A percentile compares a stretch with the other conserved stretches of the same genome.
phyloP scores from a whole-genome alignment of 1,140 invertebrate species.

The Pseudachorutes palmiensis region DNA sequence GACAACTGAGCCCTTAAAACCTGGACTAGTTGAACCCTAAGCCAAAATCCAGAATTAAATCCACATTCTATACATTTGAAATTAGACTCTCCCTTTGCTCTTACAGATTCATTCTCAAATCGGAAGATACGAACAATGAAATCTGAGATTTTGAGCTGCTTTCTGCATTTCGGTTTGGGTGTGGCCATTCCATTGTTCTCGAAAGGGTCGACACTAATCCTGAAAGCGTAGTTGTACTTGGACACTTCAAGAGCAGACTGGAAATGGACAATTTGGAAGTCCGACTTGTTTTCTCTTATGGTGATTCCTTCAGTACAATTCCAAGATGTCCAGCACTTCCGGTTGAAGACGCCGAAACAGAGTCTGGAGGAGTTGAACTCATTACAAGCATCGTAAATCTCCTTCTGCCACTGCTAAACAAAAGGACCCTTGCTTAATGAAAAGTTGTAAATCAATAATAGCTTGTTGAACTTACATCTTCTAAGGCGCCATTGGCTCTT shows the following conservation, averaged over 20 bases:
- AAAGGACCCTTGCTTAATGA: no score
- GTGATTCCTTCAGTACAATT: background rate
- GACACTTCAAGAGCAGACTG: background rate
- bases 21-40: no score
- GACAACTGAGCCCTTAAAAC: background rate
- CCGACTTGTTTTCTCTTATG: background rate
- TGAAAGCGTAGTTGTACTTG: background rate
- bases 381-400: background rate
- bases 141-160: background rate
- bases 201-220: conserved; percentile 3
- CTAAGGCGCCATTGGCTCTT: no score
- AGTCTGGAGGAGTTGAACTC: background rate
- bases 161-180: background rate
- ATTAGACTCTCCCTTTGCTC: no score
- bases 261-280: background rate
- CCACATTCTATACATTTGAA: no score
- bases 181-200: conserved; percentile 2
- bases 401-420: background rate
- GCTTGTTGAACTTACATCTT: background rate
- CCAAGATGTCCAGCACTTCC: background rate
- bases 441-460: no score
- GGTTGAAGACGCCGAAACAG: background rate
- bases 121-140: conserved; percentile 6
- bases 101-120: background rate
- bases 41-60: no score